Evolutionary conservation across 1,140 invertebrate species (phyloP), one percentile per base, ranked within the genome.

Genomic region (Aphaenogaster ashmeadi): DNA sequence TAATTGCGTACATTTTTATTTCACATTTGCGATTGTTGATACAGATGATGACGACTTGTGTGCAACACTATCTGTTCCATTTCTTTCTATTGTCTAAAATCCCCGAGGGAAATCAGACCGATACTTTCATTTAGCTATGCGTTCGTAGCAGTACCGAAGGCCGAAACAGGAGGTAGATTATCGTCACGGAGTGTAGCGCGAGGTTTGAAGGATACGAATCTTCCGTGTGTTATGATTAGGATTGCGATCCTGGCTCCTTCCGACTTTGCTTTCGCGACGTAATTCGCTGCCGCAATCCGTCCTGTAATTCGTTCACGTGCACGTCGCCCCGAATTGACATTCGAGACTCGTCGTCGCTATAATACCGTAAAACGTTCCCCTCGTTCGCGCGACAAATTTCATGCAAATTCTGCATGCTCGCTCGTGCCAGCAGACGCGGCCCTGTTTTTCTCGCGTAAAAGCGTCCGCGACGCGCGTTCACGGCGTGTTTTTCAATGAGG

Each of bases 401-500:
- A 84, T 62, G 44, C 54, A 74, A 84, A 84, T 84, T 74, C 47
- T 9, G 7, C n/a, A 13, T 71, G 38, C 47, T n/a, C 38, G 54
- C 60, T 3, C 56, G 58, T 8, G 47, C 36, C 8, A 18, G 50
- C 72, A 56, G 36, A 56, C 54, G 41, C 56, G n/a, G 47, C 3
- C 2, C 41, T 38, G 67, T 75, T 84, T 75, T 84, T 62, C 54
- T 50, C 38, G 80, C 15, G 52, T 38, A n/a, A 83, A 58, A 60
- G 80, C 54, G 56, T 6, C 36, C n/a, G 78, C 64, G 47, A 71
- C 33, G 56, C 60, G 52, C 47, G 27, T 44, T 86, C 41, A 64
- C 62, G 36, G n/a, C 3, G 72, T 86, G 83, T 86, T 86, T 86
- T 86, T 86, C 83, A 77, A 86, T 86, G 83, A 77, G 83, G 3